phyloP scores from a whole-genome alignment of 2,797 vertebrate species.

The Rhabdophis nuchalis region DNA sequence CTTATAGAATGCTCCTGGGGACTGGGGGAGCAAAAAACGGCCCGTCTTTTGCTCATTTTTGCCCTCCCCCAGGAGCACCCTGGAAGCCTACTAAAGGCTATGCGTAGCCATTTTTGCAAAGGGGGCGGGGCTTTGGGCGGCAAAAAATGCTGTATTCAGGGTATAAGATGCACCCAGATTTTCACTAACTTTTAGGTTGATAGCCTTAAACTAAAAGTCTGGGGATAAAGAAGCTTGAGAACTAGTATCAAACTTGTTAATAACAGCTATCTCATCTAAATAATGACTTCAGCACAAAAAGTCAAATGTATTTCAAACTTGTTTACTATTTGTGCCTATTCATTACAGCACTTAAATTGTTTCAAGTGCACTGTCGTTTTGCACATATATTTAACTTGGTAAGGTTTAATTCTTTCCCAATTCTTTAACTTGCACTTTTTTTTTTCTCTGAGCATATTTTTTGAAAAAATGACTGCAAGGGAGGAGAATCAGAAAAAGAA shows the following conservation, averaged over 20 bases:
- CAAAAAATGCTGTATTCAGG: too few relatives aligned
- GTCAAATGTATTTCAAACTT: neutral
- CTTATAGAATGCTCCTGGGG: too few relatives aligned
- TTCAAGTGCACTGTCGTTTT: neutral
- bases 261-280: neutral
- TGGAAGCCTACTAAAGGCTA: too few relatives aligned
- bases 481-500: neutral
- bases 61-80: too few relatives aligned
- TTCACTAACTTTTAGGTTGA: neutral
- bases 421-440: neutral
- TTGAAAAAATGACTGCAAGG: neutral
- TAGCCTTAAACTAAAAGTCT: neutral
- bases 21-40: too few relatives aligned
- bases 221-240: neutral
- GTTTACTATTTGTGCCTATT: neutral
- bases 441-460: neutral
- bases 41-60: too few relatives aligned
- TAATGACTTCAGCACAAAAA: neutral
- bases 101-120: too few relatives aligned
- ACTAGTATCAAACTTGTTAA: neutral
- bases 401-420: neutral
- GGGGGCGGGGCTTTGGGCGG: too few relatives aligned
- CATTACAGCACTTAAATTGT: neutral
- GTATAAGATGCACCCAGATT: too few relatives aligned
- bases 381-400: neutral